Conservation (phyloP, 1,140 invertebrate genomes). For the Cherax destructor region DNA sequence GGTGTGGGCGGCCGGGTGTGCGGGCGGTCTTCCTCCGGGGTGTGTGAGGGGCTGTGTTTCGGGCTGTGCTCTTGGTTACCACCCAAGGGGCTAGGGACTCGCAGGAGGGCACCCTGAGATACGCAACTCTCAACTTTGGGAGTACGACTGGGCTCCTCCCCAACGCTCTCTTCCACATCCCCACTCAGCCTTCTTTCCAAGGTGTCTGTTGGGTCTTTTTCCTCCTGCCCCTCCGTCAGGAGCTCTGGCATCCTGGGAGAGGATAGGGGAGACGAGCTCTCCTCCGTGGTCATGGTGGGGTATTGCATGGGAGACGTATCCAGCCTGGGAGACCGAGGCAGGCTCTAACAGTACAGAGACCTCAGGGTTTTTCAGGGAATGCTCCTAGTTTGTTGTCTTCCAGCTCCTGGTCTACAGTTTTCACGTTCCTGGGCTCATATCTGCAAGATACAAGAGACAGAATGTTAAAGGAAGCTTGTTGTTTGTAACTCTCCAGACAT, state of each 20-base stretch:
- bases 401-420: neutral
- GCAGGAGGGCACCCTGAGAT: neutral
- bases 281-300: slow-evolving; percentile 39
- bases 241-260: slow-evolving; percentile 13
- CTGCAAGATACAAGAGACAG: neutral
- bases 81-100: neutral
- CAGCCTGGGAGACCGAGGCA: neutral
- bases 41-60: neutral
- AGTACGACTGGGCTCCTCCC: neutral
- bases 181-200: slow-evolving; percentile 9
- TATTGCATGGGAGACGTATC: slow-evolving; percentile 34
- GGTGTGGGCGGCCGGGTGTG: slow-evolving; percentile 47
- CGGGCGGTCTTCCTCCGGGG: slow-evolving; percentile 47
- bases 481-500: too few species aligned
- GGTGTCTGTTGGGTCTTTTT: neutral
- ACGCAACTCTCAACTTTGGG: neutral
- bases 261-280: slow-evolving; percentile 19
- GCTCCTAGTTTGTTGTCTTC: too few species aligned
- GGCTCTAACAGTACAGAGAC: too few species aligned
- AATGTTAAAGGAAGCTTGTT: neutral
- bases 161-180: neutral
- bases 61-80: slow-evolving; percentile 6
- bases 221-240: slow-evolving; percentile 7
- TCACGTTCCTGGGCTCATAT: neutral
- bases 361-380: too few species aligned